Conservation (phyloP, 2,113 vertebrate genomes). For the Enhydra lutris region DNA sequence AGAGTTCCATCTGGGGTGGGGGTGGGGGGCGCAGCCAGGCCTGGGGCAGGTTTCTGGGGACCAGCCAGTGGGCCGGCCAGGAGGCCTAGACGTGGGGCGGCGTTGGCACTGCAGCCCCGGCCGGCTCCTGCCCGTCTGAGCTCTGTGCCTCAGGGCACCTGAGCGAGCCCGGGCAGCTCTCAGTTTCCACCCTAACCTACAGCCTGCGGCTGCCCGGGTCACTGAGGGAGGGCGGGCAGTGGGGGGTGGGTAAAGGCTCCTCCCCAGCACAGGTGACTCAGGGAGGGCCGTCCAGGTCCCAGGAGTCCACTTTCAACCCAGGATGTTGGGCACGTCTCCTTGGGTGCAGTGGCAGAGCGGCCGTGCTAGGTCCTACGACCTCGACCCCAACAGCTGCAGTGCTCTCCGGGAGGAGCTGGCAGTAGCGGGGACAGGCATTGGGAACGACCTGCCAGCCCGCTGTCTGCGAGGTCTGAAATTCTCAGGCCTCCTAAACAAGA, state of each 20-base stretch:
- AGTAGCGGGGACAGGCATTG: background rate
- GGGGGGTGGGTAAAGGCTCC: background rate
- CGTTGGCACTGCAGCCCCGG: background rate
- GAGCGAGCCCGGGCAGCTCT: conserved; percentile 58
- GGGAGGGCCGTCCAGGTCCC: background rate
- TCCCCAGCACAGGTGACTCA: background rate
- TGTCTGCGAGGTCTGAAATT: background rate
- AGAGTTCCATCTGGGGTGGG: background rate
- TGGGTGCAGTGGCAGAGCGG: background rate
- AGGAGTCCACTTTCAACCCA: background rate
- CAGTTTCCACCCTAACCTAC: background rate
- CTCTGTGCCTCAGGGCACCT: background rate
- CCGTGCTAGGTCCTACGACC: background rate
- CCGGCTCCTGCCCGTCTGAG: conserved; percentile 44
- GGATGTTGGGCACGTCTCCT: background rate
- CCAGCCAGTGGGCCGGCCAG: background rate
- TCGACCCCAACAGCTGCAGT: background rate
- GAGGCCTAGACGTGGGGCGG: background rate
- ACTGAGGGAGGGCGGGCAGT: background rate
- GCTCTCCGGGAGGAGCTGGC: background rate
- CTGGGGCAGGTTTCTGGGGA: background rate
- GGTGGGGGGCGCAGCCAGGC: background rate
- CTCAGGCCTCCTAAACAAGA: background rate
- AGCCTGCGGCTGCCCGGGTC: conserved; percentile 24
- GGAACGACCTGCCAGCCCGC: background rate